These are phyloP conservation scores for Acanthurus leucopareius DNA, from an alignment of 2,797 vertebrate species.

Conservation along the genomic window DNA sequence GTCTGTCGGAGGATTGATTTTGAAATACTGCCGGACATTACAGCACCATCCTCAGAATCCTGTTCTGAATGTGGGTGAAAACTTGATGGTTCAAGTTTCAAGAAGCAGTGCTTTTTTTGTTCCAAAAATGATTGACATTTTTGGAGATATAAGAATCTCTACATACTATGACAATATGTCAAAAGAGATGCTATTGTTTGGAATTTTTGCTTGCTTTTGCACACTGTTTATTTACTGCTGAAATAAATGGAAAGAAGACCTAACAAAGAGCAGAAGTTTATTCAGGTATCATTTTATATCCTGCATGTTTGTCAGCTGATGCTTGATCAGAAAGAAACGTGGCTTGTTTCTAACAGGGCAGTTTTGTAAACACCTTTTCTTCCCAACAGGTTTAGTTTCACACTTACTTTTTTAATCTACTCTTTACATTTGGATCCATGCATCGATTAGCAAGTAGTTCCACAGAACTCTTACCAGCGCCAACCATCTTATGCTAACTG, in stretches of 20 bases:
- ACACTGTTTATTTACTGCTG: neutral
- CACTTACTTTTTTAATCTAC: neutral
- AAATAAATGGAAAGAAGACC: neutral
- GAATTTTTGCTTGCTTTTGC: neutral
- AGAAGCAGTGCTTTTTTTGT: neutral
- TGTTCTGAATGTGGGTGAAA: neutral
- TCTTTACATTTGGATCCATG: slow-evolving; percentile 5
- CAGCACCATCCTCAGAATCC: neutral
- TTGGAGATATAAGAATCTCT: neutral
- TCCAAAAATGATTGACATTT: neutral
- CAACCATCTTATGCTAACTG: slow-evolving; percentile 48
- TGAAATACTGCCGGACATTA: no score
- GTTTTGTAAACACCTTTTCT: neutral
- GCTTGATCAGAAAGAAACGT: neutral
- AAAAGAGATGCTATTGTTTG: neutral
- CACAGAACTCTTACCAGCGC: slow-evolving; percentile 16
- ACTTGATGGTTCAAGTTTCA: neutral
- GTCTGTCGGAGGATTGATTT: no score
- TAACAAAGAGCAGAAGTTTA: neutral
- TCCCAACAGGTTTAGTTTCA: no score
- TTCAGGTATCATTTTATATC: slow-evolving; percentile 1
- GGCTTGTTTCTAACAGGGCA: no score
- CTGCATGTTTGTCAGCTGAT: neutral
- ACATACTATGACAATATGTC: neutral
- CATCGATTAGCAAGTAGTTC: slow-evolving; percentile 35